Base-by-base conservation (phyloP, 2,113 vertebrate genomes). In the Erinaceus europaeus region DNA sequence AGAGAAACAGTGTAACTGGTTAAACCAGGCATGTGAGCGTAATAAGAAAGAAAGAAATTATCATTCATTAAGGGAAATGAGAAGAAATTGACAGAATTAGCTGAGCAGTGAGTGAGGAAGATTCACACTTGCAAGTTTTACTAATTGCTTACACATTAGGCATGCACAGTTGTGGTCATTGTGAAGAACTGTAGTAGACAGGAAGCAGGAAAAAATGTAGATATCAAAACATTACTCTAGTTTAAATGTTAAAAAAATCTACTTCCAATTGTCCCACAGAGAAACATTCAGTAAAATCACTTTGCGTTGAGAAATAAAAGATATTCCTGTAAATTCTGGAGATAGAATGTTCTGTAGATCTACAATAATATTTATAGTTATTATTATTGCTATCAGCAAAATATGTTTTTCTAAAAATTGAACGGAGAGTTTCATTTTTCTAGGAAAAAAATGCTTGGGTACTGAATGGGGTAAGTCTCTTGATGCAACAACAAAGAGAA, bases 381-480 rank as follows among this genome's bases (percentile, higher is more conserved):
- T 69, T 86, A 76, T 71, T 77, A 42, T 53, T 81, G 3, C 55
- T 89, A 61, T 53, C 34, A 87, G 23, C 90, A 88, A 86, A 86
- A 84, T 67, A 87, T 48, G 17, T 74, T 27, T 93, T 91, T 91
- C 59, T 20, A 78, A 91, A 82, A 78, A 72, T 50, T 84, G 85
- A 38, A 20, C 32, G 11, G 73, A 10, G 5, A n/a, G 11, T 5
- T 65, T 68, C 18, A 48, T 85, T 9, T 59, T 77, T 84, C 64
- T 64, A 61, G 21, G 32, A 76, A 78, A 74, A 76, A 77, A 64
- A 86, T 80, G 9, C 40, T 57, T 71, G 6, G 40, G n/a, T 18
- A 79, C 17, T 48, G 38, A 91, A 69, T 74, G 23, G 5, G 65
- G 91, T 27, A 65, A 71, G 55, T 18, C 27, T 84, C 65, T 65